phyloP scores from a whole-genome alignment of 1,140 invertebrate genomes.

The Zaprionus ghesquierei region DNA sequence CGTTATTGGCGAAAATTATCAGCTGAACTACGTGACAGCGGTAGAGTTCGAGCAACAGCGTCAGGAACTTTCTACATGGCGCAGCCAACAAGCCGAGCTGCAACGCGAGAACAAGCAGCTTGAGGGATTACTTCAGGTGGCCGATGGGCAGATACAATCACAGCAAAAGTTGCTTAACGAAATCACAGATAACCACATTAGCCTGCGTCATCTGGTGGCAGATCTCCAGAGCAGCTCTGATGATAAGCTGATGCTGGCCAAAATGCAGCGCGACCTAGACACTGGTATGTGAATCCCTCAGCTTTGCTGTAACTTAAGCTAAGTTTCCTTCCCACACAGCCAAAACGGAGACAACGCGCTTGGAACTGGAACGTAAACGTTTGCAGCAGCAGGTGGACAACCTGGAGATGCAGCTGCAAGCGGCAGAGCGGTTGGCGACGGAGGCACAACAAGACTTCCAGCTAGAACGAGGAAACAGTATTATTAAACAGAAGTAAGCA shows the following conservation, averaged over 20 bases:
- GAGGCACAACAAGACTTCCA: constrained; percentile 64
- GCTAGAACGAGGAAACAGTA: constrained; percentile 54
- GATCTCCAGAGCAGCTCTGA: constrained; percentile 75
- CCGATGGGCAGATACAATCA: constrained; percentile 80
- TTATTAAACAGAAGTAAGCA: constrained; percentile 69
- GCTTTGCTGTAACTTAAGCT: neutral
- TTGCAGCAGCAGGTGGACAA: constrained; percentile 43
- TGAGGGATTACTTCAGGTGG: constrained; percentile 79
- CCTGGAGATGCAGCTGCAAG: constrained; percentile 37
- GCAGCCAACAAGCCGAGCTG: constrained; percentile 57
- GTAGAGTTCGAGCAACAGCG: constrained; percentile 63
- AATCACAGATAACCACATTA: constrained; percentile 80
- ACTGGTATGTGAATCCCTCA: constrained; percentile 37
- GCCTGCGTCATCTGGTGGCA: constrained; percentile 75
- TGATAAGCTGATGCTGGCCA: constrained; percentile 76
- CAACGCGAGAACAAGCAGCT: constrained; percentile 81
- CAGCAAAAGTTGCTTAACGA: constrained; percentile 77
- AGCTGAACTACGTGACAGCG: constrained; percentile 65
- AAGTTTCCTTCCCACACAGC: constrained; percentile 25
- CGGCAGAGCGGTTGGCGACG: constrained; percentile 29
- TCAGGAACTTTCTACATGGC: constrained; percentile 41
- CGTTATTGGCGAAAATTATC: constrained; percentile 69
- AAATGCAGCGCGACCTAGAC: constrained; percentile 73
- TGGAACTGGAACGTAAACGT: constrained; percentile 56
- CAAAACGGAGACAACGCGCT: constrained; percentile 57